Conservation (phyloP, 2,888 invertebrate genomes). For the Furcula furcula region DNA sequence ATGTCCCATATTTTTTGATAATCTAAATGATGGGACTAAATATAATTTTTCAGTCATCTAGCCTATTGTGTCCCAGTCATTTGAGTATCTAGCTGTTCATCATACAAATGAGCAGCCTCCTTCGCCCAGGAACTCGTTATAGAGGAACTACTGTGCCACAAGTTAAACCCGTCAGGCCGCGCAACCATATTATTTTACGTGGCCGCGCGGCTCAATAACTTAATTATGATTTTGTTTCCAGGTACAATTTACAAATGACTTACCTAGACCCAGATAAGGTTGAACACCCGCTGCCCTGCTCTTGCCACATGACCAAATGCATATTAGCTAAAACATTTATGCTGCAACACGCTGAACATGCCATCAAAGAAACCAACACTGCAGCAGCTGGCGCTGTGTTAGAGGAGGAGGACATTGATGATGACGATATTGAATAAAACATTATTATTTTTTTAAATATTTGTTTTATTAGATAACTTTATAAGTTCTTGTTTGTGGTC, state of each 20-base stretch:
- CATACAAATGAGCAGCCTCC: no score
- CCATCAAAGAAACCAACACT: conserved; percentile 13
- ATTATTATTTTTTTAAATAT: neutral
- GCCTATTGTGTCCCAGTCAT: no score
- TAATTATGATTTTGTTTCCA: conserved; percentile 41
- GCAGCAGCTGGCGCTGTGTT: neutral
- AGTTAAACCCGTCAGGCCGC: no score
- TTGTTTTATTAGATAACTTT: neutral
- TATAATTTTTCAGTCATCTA: no score
- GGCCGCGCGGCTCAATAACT: no score
- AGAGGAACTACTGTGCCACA: no score
- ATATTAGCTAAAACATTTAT: conserved; percentile 85
- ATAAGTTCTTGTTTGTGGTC: no score
- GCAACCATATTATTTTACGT: no score
- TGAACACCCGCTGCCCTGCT: conserved; percentile 90
- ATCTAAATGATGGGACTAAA: no score
- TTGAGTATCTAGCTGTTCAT: no score
- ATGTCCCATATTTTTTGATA: no score
- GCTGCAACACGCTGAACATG: conserved; percentile 63
- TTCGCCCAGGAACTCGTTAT: no score
- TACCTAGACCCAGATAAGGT: conserved; percentile 85
- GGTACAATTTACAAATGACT: conserved; percentile 86
- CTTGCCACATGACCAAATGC: conserved; percentile 89
- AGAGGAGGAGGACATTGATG: conserved; percentile 2
- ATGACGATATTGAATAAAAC: conserved; percentile 19